Evolutionary conservation across 2,113 vertebrate species (phyloP).

Genomic region (Chaetops frenatus): DNA sequence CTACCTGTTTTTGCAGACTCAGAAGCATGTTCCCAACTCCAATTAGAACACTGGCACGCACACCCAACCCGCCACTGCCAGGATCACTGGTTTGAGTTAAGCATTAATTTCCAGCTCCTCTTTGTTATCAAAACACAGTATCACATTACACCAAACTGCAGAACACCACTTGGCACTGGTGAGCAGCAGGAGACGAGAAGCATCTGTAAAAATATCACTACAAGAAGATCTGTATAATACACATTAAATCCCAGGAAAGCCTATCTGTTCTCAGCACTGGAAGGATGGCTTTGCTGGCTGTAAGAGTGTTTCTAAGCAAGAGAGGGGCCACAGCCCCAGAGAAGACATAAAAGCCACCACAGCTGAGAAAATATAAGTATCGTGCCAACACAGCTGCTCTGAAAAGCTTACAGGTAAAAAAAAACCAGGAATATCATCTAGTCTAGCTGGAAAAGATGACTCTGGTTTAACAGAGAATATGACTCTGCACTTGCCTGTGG

Average conservation of each 20-base stretch:
- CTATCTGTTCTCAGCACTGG: background rate
- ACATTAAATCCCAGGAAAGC: background rate
- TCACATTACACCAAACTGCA: background rate
- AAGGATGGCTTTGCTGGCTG: background rate
- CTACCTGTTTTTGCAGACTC: background rate
- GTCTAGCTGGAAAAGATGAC: background rate
- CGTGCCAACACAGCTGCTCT: background rate
- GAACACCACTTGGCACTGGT: background rate
- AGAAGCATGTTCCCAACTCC: background rate
- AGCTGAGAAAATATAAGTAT: background rate
- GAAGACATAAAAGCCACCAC: background rate
- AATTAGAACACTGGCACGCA: background rate
- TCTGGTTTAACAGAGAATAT: background rate
- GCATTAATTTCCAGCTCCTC: constrained; percentile 17
- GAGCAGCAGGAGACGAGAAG: background rate
- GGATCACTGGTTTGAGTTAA: background rate
- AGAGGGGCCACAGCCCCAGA: background rate
- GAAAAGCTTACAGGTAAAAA: background rate
- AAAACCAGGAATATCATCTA: background rate
- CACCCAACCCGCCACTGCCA: background rate
- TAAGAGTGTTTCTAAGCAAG: background rate
- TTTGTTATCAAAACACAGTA: background rate
- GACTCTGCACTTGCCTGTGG: background rate
- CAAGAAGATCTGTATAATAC: background rate
- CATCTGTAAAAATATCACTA: background rate